Conservation (phyloP, 1,140 invertebrate genomes). For the Drosophila santomea region DNA sequence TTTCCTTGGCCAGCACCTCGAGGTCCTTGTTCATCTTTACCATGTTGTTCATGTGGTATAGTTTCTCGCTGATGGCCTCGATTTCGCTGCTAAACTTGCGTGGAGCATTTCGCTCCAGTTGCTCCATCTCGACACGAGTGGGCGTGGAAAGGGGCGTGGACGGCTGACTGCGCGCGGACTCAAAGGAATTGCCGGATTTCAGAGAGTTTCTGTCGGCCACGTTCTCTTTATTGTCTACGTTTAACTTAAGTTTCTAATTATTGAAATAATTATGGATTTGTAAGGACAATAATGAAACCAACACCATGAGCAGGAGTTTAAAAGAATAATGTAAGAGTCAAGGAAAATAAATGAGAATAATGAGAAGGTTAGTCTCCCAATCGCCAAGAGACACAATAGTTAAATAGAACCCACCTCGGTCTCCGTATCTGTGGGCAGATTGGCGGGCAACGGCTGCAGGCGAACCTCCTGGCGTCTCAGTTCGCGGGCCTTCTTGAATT, state of each 20-base stretch:
- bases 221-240: constrained; percentile 68
- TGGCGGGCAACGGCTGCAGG: constrained; percentile 87
- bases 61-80: constrained; percentile 81
- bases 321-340: constrained; percentile 47
- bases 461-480: constrained; percentile 89
- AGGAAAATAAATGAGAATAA: constrained; percentile 67
- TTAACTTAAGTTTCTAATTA: constrained; percentile 51
- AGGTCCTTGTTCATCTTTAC: constrained; percentile 83
- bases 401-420: constrained; percentile 88
- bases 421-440: constrained; percentile 89
- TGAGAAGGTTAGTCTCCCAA: constrained; percentile 65
- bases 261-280: background rate
- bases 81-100: constrained; percentile 78
- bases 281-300: constrained; percentile 52
- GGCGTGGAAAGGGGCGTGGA: constrained; percentile 50
- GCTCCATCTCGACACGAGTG: constrained; percentile 74
- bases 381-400: constrained; percentile 14
- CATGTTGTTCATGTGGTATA: constrained; percentile 80
- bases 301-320: constrained; percentile 61
- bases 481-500: constrained; percentile 88
- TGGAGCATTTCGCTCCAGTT: constrained; percentile 73
- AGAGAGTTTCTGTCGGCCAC: constrained; percentile 46
- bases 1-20: constrained; percentile 80
- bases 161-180: constrained; percentile 66
- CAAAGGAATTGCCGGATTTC: constrained; percentile 69